phyloP scores from a whole-genome alignment of 2,888 invertebrate species.

The Sepiola atlantica region DNA sequence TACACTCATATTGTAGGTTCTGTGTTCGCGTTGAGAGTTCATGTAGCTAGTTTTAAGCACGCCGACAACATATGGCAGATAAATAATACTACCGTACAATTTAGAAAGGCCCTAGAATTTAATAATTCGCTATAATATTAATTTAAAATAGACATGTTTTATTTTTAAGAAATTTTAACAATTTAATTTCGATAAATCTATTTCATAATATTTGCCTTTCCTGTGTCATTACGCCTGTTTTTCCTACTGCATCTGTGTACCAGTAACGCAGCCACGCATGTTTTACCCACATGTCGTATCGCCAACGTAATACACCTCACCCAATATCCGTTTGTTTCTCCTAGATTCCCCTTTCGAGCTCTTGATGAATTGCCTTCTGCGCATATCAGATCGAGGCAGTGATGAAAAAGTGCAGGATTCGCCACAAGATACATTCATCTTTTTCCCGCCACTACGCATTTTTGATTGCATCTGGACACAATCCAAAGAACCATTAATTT shows the following conservation, averaged over 20 bases:
- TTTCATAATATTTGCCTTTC: not conserved
- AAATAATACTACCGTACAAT: too few relatives aligned
- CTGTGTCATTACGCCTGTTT: too few relatives aligned
- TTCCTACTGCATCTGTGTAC: not conserved
- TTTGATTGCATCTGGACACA: slow-evolving; percentile 14
- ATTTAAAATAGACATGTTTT: not conserved
- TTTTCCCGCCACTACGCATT: slow-evolving; percentile 14
- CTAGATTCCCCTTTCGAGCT: not conserved
- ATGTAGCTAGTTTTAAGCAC: too few relatives aligned
- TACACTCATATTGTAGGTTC: too few relatives aligned
- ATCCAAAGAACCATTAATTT: slow-evolving; percentile 32
- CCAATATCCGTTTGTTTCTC: not conserved
- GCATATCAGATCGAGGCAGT: slow-evolving; percentile 32
- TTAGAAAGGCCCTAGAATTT: too few relatives aligned
- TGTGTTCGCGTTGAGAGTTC: too few relatives aligned
- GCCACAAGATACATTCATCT: slow-evolving; percentile 13
- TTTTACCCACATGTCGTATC: not conserved
- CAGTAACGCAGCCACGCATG: not conserved
- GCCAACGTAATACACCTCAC: not conserved
- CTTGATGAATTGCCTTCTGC: not conserved
- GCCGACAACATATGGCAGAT: too few relatives aligned
- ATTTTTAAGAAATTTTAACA: not conserved
- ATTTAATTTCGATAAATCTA: not conserved
- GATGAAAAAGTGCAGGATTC: slow-evolving; percentile 5
- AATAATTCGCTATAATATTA: not conserved